Base-by-base conservation (phyloP, 2,797 vertebrate species). In the Picus viridis region DNA sequence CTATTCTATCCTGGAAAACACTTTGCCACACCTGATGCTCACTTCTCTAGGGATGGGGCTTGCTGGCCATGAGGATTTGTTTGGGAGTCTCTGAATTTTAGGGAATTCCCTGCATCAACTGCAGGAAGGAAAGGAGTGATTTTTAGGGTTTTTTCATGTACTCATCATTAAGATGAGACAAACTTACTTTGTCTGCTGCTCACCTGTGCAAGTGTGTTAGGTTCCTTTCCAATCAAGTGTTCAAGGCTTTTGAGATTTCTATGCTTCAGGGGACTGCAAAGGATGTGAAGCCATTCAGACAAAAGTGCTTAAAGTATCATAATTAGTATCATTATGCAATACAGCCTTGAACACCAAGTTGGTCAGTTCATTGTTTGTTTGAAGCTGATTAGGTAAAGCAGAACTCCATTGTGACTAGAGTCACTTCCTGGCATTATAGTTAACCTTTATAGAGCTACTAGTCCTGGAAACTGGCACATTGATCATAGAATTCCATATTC, bases 291-390 rank as follows among this genome's bases (percentile, higher is more conserved):
- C 41, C 90, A 70, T 63, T 83, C 45, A 93, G 92, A 93, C 56
- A 64, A 15, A 69, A 80, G 18, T 77, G 54, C 76, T 93, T 79
- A 76, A 95, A 94, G 3, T 68, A 32, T 63, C 57, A 29, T 30
- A 90, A 81, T 94, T 94, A 90, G n/a, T 69, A 65, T 19, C n/a
- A 61, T 87, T 62, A 86, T 88, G 67, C 76, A 89, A 72, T 85
- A 86, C 95, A 94, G 62, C 39, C 65, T 26, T 9, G 4, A 57
- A 49, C 56, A 22, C 17, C 67, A 89, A 93, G 85, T 77, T 22
- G 23, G 6, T 43, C 39, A 73, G 6, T 36, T 86, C 83, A 47
- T 57, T 86, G 39, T 59, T 96, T 94, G 75, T 83, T 94, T 88
- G 59, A 89, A 70, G 23, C 26, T 79, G 47, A 83, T 93, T 86